Conservation (phyloP, 2,113 vertebrate genomes). For the Halcyon senegalensis region DNA sequence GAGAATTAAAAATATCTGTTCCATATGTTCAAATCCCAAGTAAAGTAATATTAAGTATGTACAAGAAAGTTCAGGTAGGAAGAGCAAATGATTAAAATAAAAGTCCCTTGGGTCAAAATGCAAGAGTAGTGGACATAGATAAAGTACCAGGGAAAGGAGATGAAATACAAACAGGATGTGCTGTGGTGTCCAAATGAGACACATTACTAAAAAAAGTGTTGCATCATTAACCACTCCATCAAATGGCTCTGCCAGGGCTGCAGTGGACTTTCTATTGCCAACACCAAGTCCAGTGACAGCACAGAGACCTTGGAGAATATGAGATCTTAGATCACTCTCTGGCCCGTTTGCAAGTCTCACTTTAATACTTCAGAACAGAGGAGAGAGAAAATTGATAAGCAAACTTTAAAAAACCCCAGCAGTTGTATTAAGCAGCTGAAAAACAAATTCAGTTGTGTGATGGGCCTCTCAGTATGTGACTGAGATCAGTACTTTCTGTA, state of each 20-base stretch:
- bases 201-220: slow-evolving; percentile 49
- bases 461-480: neutral
- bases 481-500: neutral
- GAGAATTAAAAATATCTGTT: slow-evolving; percentile 76
- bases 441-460: neutral
- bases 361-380: neutral
- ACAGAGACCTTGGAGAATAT: neutral
- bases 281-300: neutral
- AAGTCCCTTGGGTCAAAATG: slow-evolving; percentile 61
- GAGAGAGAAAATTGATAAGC: neutral
- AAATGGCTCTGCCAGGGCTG: slow-evolving; percentile 13
- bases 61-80: slow-evolving; percentile 70
- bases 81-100: slow-evolving; percentile 72
- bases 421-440: neutral
- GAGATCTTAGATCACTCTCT: neutral
- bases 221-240: slow-evolving; percentile 66
- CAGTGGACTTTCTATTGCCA: neutral
- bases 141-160: slow-evolving; percentile 61
- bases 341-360: neutral
- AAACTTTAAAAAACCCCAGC: neutral
- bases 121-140: slow-evolving; percentile 51
- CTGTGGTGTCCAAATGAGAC: slow-evolving; percentile 68
- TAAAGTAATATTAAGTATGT: slow-evolving; percentile 71
- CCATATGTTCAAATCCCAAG: slow-evolving; percentile 63
- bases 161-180: slow-evolving; percentile 71